Conservation (phyloP, 2,888 invertebrate genomes). For the Drosophila diplacantha region DNA sequence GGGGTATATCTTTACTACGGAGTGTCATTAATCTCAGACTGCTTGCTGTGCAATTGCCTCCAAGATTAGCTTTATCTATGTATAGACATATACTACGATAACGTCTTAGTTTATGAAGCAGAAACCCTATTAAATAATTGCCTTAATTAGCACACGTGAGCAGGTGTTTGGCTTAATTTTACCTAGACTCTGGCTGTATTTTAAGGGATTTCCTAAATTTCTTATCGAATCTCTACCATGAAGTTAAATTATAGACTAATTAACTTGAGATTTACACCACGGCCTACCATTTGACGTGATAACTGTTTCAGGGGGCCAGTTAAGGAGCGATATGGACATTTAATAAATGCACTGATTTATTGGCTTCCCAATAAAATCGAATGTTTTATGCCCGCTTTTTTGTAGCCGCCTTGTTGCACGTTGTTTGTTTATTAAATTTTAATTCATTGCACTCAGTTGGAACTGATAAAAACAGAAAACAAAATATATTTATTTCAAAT, state of each 20-base stretch:
- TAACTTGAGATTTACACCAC: slow-evolving; percentile 22
- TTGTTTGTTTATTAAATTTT: neutral
- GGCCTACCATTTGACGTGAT: slow-evolving; percentile 4
- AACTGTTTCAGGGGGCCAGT: slow-evolving; percentile 3
- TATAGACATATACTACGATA: neutral
- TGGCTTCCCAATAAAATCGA: neutral
- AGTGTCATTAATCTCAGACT: slow-evolving; percentile 3
- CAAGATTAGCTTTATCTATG: slow-evolving; percentile 1
- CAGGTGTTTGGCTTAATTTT: neutral
- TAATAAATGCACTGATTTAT: slow-evolving; percentile 8
- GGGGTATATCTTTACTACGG: slow-evolving; percentile 5
- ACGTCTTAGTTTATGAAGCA: neutral
- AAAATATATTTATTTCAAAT: neutral
- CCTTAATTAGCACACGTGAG: slow-evolving; percentile 5
- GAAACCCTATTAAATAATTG: neutral
- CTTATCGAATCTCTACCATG: slow-evolving; percentile 15
- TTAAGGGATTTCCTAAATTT: neutral
- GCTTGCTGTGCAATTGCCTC: neutral
- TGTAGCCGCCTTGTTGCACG: neutral
- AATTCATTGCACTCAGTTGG: slow-evolving; percentile 2
- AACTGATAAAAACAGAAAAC: slow-evolving; percentile 1
- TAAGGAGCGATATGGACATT: neutral
- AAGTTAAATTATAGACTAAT: slow-evolving; percentile 28
- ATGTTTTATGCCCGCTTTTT: neutral
- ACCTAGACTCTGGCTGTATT: slow-evolving; percentile 1